These are phyloP conservation scores for Hermatobates lingyangjiaoensis DNA, from an alignment of 1,140 invertebrate species.

Conservation along the genomic window DNA sequence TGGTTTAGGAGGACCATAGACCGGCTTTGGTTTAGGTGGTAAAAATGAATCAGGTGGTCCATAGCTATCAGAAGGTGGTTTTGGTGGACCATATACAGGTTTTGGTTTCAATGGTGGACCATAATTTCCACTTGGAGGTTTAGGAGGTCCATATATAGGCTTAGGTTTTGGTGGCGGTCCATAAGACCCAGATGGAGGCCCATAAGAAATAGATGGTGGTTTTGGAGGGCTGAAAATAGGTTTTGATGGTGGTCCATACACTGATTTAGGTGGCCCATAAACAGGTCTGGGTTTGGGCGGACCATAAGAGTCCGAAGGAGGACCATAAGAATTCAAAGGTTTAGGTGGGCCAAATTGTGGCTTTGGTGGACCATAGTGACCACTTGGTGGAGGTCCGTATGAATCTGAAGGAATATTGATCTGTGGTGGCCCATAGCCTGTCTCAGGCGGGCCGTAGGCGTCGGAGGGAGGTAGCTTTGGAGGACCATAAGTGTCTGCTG, in stretches of 20 bases:
- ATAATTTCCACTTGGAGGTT: constrained; percentile 15
- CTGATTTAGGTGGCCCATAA: constrained; percentile 17
- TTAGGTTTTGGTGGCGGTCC: constrained; percentile 2
- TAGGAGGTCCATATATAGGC: constrained; percentile 18
- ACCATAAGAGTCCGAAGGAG: constrained; percentile 22
- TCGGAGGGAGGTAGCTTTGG: constrained; percentile 13
- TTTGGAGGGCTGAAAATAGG: constrained; percentile 14
- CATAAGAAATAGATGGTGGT: constrained; percentile 4
- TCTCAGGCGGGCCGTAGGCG: constrained; percentile 2
- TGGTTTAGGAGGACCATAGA: constrained; percentile 18
- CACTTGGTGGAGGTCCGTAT: constrained; percentile 2
- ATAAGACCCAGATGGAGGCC: constrained; percentile 7
- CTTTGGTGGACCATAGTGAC: constrained; percentile 16
- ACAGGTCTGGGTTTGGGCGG: constrained; percentile 7
- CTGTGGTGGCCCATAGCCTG: background rate
- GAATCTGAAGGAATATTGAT: background rate
- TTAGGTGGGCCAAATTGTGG: constrained; percentile 21
- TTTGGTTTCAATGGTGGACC: constrained; percentile 17
- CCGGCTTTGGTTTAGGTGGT: constrained; percentile 24
- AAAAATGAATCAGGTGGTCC: constrained; percentile 16
- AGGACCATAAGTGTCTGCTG: constrained; percentile 14
- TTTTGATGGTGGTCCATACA: constrained; percentile 19
- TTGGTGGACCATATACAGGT: constrained; percentile 16
- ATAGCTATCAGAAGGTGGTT: constrained; percentile 14
- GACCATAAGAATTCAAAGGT: constrained; percentile 24